Evolutionary conservation across 2,113 vertebrate species (phyloP).

Genomic region (Cyrtonyx montezumae): DNA sequence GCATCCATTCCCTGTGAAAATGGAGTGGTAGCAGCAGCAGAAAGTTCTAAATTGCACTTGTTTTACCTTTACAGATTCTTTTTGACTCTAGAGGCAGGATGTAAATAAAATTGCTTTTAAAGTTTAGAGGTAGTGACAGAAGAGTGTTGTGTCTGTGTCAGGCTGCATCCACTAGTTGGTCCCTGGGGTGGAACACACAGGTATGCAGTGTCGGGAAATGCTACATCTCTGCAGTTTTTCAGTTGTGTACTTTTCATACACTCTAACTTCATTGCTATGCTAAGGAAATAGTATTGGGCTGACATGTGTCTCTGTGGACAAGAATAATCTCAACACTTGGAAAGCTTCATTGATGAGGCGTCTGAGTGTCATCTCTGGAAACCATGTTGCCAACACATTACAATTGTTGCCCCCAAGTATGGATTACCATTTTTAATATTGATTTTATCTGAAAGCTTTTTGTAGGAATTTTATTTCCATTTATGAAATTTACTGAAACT

Average conservation of each 20-base stretch:
- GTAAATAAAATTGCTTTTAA: not conserved
- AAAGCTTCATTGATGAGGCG: not conserved
- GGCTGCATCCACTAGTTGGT: not conserved
- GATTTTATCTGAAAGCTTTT: not conserved
- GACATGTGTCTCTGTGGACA: not conserved
- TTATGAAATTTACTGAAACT: not conserved
- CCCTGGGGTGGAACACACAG: not conserved
- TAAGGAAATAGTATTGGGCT: not conserved
- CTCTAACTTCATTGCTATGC: not conserved
- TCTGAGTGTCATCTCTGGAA: not conserved
- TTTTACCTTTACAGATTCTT: not conserved
- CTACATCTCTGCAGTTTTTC: not conserved
- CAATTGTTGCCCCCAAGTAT: not conserved
- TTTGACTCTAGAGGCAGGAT: not conserved
- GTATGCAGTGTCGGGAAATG: not conserved
- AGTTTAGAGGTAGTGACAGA: not conserved
- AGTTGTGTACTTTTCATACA: rapidly evolving
- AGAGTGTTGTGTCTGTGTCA: not conserved
- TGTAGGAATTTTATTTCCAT: not conserved
- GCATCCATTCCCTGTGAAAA: not conserved
- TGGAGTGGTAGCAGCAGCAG: not conserved
- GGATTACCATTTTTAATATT: not conserved
- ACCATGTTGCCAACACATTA: not conserved
- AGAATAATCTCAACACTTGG: not conserved
- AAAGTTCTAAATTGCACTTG: not conserved